Evolutionary conservation across 1,140 invertebrate genomes (phyloP).

Genomic region (Drosophila simulans): DNA sequence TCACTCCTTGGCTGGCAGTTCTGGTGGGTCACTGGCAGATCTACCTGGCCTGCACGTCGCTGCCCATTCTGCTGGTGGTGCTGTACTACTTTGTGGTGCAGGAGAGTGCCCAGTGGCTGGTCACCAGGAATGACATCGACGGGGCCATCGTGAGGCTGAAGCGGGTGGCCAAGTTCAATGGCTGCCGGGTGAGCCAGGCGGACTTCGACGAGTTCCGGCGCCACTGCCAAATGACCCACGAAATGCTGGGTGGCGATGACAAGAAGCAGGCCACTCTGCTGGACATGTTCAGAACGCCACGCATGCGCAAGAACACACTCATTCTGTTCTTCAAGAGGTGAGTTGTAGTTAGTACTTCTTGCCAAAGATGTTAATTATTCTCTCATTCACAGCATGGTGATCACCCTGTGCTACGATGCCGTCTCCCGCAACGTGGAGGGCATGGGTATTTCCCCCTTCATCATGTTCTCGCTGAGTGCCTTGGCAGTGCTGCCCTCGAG

Average conservation of each 20-base stretch:
- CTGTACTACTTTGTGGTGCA: conserved; percentile 86
- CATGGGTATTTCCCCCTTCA: conserved; percentile 86
- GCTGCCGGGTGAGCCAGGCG: conserved; percentile 84
- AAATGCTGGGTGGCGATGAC: conserved; percentile 72
- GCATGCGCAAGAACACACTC: conserved; percentile 86
- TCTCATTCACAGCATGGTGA: conserved; percentile 86
- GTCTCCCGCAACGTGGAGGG: conserved; percentile 87
- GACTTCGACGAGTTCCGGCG: conserved; percentile 85
- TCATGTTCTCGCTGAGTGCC: conserved; percentile 87
- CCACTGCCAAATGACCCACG: conserved; percentile 83
- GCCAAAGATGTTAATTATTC: background rate
- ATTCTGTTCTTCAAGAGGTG: conserved; percentile 87
- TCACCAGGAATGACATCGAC: conserved; percentile 86
- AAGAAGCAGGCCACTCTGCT: conserved; percentile 83
- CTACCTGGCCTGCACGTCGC: conserved; percentile 85
- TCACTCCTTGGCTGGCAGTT: conserved; percentile 87
- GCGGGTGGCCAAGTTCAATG: conserved; percentile 87
- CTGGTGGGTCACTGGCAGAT: conserved; percentile 85
- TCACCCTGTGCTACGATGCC: conserved; percentile 88
- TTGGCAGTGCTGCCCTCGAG: conserved; percentile 87
- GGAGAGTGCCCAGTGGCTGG: conserved; percentile 88
- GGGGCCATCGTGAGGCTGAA: conserved; percentile 86
- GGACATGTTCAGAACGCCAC: conserved; percentile 86
- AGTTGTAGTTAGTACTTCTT: background rate
- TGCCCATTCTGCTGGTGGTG: conserved; percentile 85